Base-by-base conservation (phyloP, 2,888 invertebrate genomes). In the Nipponacmea schrenckii region DNA sequence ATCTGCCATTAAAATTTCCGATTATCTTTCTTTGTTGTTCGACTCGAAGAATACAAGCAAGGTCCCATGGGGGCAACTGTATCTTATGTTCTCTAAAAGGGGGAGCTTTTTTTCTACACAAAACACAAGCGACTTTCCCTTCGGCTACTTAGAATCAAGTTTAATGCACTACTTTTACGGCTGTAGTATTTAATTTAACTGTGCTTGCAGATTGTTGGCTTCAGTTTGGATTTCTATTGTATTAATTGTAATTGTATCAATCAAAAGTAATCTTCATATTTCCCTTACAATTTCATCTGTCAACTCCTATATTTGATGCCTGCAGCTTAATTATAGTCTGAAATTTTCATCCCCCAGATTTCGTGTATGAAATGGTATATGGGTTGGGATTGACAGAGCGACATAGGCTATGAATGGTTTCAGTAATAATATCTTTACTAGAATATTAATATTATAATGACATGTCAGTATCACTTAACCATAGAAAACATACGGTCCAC, bases 131-230 rank as follows among this genome's bases (percentile, higher is more conserved):
- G 56, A 56, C 56, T 56, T 56, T 56, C 56, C 56, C 56, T 56
- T 56, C 56, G 56, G 56, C 56, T 56, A 56, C 14, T 24, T 24
- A 20, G 56, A 20, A 24, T 24, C 20, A 56, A 56, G 20, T 56
- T 56, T 56, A 56, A 56, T 56, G 56, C 56, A 56, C 56, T 56
- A 56, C 56, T 24, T 56, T 56, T 56, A 56, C 24, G 56, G 56
- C 20, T 24, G 56, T 56, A 24, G 56, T 56, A 56, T 56, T 56
- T 56, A 56, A 56, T 56, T 56, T 56, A 56, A 24, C 24, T 56
- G 56, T 56, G 20, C 20, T 24, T 56, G 56, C 56, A 56, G 56
- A 56, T 56, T 56, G 56, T 56, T 56, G 56, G 56, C 56, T 56
- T 56, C 56, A 56, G 56, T 56, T 24, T 20, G 14, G 20, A 56